Percentiles rank a stretch among this genome's conserved stretches.
Conservation (phyloP, 1,140 invertebrate genomes). For the Whitmania pigra region DNA sequence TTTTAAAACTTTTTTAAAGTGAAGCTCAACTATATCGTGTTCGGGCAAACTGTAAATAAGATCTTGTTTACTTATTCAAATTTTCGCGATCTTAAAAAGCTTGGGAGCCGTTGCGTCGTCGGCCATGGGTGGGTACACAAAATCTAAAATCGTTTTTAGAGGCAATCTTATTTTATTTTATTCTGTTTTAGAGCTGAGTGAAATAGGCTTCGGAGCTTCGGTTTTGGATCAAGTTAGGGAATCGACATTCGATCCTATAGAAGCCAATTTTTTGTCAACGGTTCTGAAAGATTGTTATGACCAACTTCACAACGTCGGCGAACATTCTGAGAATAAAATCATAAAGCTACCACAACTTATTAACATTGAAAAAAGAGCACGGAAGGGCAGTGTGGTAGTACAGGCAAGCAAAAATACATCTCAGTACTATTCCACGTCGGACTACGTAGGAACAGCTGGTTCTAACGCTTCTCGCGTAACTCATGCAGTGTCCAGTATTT, state of each 20-base stretch:
- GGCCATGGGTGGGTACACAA: neutral
- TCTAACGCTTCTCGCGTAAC: too few relatives aligned
- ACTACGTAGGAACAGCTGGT: too few relatives aligned
- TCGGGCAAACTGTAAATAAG: too few relatives aligned
- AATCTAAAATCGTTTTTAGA: neutral
- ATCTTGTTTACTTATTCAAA: too few relatives aligned
- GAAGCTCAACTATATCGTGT: too few relatives aligned
- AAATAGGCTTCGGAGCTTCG: neutral
- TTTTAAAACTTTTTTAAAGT: neutral
- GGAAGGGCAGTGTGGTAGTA: too few relatives aligned
- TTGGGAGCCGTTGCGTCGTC: neutral
- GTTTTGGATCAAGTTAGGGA: neutral
- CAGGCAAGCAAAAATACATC: too few relatives aligned
- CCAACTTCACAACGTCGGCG: conserved; percentile 2
- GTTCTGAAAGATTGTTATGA: conserved; percentile 13
- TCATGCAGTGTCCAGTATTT: too few relatives aligned
- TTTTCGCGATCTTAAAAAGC: too few relatives aligned
- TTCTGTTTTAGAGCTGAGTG: neutral
- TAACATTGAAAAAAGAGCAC: neutral
- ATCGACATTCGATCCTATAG: neutral
- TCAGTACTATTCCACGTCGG: too few relatives aligned
- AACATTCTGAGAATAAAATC: neutral
- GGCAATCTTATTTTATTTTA: neutral
- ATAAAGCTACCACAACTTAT: neutral
- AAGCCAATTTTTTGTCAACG: conserved; percentile 9